Conservation (phyloP, 2,797 vertebrate species). For the Propithecus perrieri region DNA sequence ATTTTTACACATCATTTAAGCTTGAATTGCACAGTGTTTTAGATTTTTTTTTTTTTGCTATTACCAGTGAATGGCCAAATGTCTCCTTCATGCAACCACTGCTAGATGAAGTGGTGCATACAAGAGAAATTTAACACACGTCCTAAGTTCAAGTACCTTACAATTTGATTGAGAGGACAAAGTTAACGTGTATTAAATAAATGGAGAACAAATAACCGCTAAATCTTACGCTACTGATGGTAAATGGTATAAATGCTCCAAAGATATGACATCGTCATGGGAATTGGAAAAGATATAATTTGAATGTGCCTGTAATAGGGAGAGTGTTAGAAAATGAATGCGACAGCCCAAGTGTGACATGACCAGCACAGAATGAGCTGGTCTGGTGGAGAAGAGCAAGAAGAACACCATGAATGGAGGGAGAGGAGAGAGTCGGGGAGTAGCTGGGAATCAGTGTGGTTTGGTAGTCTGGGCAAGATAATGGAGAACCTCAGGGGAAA, state of each 20-base stretch:
- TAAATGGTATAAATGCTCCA: not conserved
- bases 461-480: not conserved
- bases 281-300: not conserved
- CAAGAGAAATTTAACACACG: not conserved
- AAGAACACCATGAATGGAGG: not conserved
- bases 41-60: not conserved
- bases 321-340: not conserved
- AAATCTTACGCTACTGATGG: not conserved
- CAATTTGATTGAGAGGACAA: not conserved
- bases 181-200: not conserved
- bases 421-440: not conserved
- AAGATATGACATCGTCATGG: not conserved
- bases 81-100: not conserved
- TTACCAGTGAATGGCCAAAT: not conserved
- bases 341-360: not conserved
- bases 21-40: not conserved
- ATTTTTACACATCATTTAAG: not conserved
- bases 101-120: not conserved
- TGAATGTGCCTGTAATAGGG: not conserved
- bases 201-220: not conserved
- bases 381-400: not conserved
- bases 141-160: not conserved
- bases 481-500: not conserved
- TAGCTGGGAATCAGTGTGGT: not conserved
- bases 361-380: not conserved